Evolutionary conservation across 1,140 invertebrate genomes (phyloP), one percentile per base, ranked within the genome.

Genomic region (Aphaenogaster rudis): DNA sequence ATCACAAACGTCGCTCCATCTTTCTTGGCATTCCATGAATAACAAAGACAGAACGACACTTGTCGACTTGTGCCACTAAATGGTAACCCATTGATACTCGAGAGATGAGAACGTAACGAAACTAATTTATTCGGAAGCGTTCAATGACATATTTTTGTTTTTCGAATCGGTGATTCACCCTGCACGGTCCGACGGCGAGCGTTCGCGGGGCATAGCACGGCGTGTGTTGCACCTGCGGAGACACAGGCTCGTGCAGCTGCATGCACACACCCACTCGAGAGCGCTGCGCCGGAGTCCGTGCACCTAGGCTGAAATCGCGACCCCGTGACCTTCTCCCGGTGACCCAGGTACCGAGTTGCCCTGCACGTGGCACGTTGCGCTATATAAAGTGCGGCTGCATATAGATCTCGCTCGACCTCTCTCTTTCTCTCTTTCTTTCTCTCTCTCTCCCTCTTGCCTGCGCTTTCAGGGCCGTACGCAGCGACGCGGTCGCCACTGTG

Each of bases 241-340:
- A 39, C 21, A 50, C 17, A 33, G n/a, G 61, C 54, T 71, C 52
- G 28, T 28, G 71, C 81, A 86, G 71, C 54, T 63, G 67, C 28
- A 48, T n/a, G 5, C 66, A 69, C 66, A 84, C 77, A 72, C 89
- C 89, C 84, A 88, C 89, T 84, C 54, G 80, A 54, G 39, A 72
- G 66, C 63, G 48, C 52, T 36, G 63, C 72, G 52, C 54, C 72
- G 13, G 45, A 88, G 61, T 86, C 76, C 80, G 42, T 78, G 87
- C 90, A 86, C 81, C 91, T 81, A 82, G 79, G 78, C 42, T 90
- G 81, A 91, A 90, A 88, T 88, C 88, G 45, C 86, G 91, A 92
- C 91, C 90, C 86, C 85, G 91, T 92, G 88, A 92, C 91, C 91
- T 92, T 92, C 91, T 92, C 91, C 88, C 88, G 90, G 88, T 92